These are phyloP conservation scores for Falco peregrinus DNA, from an alignment of 2,797 vertebrate species.

Conservation along the genomic window DNA sequence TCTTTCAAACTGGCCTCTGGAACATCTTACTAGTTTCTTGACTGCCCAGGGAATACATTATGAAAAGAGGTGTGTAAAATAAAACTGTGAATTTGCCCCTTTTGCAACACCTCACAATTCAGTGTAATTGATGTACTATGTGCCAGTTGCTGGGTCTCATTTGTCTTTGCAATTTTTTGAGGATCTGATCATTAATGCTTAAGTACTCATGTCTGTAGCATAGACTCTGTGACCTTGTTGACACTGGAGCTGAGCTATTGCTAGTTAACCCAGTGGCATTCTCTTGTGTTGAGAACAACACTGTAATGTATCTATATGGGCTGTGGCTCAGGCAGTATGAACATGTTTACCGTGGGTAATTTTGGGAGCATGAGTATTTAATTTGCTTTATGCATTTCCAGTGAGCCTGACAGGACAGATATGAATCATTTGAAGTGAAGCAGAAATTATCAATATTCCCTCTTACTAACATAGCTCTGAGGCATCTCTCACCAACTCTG, in stretches of 20 bases:
- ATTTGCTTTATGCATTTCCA: neutral
- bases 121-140: neutral
- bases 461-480: neutral
- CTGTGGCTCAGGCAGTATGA: neutral
- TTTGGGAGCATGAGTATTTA: neutral
- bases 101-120: neutral
- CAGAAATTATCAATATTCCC: neutral
- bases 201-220: neutral
- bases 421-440: neutral
- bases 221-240: neutral
- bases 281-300: neutral
- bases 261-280: neutral
- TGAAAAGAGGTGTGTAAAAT: neutral
- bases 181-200: neutral
- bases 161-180: neutral
- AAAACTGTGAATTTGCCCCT: neutral
- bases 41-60: neutral
- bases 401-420: neutral
- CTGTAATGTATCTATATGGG: neutral
- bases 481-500: neutral
- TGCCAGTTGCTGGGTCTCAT: neutral
- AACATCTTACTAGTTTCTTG: neutral
- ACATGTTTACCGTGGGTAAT: neutral
- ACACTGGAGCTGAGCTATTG: neutral
- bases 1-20: neutral